Percentiles rank a stretch among this genome's conserved stretches.
These are phyloP conservation scores for Dendropsophus ebraccatus DNA, from an alignment of 2,113 vertebrate genomes.

Conservation along the genomic window DNA sequence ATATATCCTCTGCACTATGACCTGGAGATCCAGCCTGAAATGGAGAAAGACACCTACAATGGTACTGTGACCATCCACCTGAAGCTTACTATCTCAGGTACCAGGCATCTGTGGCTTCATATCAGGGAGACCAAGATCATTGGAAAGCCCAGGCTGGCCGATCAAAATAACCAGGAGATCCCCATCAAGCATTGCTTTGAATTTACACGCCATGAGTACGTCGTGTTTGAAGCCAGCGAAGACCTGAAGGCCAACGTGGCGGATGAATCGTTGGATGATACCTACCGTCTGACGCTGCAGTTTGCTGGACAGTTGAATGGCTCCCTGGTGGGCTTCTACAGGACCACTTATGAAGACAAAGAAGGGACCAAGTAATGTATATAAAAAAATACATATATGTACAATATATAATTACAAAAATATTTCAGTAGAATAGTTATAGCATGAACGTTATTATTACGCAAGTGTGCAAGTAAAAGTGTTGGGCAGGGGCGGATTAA, in stretches of 20 bases:
- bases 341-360: slow-evolving; percentile 83
- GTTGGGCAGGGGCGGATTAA: too few species aligned
- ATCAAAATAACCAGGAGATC: slow-evolving; percentile 60
- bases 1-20: slow-evolving; percentile 86
- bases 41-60: slow-evolving; percentile 80
- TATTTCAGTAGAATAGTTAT: too few species aligned
- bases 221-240: slow-evolving; percentile 78
- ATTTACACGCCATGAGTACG: slow-evolving; percentile 81
- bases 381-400: background rate
- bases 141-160: slow-evolving; percentile 71
- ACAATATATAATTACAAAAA: background rate
- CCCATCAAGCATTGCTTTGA: slow-evolving; percentile 80
- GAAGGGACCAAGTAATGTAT: slow-evolving; percentile 80
- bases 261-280: slow-evolving; percentile 64
- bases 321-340: slow-evolving; percentile 94
- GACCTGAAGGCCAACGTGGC: slow-evolving; percentile 56
- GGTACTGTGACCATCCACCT: slow-evolving; percentile 81
- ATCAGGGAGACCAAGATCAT: slow-evolving; percentile 85
- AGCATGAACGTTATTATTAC: too few species aligned
- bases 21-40: slow-evolving; percentile 81
- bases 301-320: slow-evolving; percentile 90
- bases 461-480: too few species aligned
- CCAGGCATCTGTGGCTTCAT: slow-evolving; percentile 87
- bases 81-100: slow-evolving; percentile 65
- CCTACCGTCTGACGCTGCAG: slow-evolving; percentile 82